Conservation (phyloP, 2,888 invertebrate species). For the Nymphalis c-album region DNA sequence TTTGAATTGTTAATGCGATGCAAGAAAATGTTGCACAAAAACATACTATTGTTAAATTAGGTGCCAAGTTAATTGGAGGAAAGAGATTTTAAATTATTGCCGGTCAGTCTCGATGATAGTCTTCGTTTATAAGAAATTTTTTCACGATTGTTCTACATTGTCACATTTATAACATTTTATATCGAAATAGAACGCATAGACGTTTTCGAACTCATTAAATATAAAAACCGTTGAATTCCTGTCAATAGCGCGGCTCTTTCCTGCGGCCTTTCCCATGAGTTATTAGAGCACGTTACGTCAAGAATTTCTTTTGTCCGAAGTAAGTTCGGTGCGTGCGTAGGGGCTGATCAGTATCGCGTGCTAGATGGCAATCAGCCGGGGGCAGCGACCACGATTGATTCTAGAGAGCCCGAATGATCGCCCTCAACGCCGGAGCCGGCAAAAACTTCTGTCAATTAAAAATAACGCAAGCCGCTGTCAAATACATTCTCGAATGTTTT, state of each 20-base stretch:
- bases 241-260: constrained; percentile 43
- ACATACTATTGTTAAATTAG: constrained; percentile 64
- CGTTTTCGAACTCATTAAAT: constrained; percentile 27
- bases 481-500: constrained; percentile 14
- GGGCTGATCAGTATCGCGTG: constrained; percentile 76
- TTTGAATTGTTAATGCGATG: constrained; percentile 77
- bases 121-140: not conserved
- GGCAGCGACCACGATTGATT: constrained; percentile 75
- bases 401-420: constrained; percentile 52
- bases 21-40: constrained; percentile 76
- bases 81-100: constrained; percentile 4
- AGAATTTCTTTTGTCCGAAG: constrained; percentile 64
- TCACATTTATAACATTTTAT: constrained; percentile 14
- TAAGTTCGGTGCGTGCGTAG: constrained; percentile 59
- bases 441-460: constrained; percentile 34
- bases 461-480: constrained; percentile 11
- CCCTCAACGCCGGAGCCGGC: constrained; percentile 35
- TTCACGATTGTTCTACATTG: not conserved
- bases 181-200: constrained; percentile 9
- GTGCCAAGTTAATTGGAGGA: constrained; percentile 56
- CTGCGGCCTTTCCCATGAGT: constrained; percentile 44
- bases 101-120: not conserved
- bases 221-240: constrained; percentile 38
- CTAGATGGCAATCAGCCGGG: constrained; percentile 69
- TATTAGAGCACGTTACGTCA: constrained; percentile 58